Base-by-base conservation (phyloP, 2,113 vertebrate genomes). In the Sinosuthora webbiana region DNA sequence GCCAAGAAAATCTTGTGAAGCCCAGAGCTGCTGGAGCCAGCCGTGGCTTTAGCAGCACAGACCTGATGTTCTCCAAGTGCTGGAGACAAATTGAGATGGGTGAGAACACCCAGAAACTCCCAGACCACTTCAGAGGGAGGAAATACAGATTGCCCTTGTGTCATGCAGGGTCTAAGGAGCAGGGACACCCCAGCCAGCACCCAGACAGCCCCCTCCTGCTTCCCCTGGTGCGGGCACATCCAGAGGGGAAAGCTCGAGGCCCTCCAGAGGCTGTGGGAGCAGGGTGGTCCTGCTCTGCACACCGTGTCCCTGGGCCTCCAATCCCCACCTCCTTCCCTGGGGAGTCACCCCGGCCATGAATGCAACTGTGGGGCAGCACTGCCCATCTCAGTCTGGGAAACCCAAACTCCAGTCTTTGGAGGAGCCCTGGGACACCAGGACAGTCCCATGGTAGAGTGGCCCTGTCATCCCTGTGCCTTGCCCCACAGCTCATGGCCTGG, bases 131-230 rank as follows among this genome's bases (percentile, higher is more conserved):
- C 35, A 67, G 62, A 73, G 10, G 27, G n/a, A 82, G n/a, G 44
- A 87, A 82, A 84, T 11, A 27, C 1, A 56, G 30, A 33, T 21
- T 63, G 18, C 4, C 37, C 41, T 47, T 0, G 0, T 20, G 55
- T 57, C 42, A 73, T 1, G 0, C 3, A 25, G 33, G 17, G 35
- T 52, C 42, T 67, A 9, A 39, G 60, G 44, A 31, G 24, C 19
- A 84, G 64, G 9, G 35, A 50, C 42, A 73, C 33, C 15, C 23
- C 20, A n/a, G n/a, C 22, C 45, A 65, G 45, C 44, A 57, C 8
- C 30, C n/a, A 25, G 30, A 45, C 20, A 69, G 57, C 18, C 50
- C 31, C 33, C 15, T 93, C 42, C 49, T 39, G 42, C 71, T 68
- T 64, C 39, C 35, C 25, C 10, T 3, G 8, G n/a, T 13, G 41